phyloP scores from a whole-genome alignment of 2,797 vertebrate genomes.

The Masticophis lateralis region DNA sequence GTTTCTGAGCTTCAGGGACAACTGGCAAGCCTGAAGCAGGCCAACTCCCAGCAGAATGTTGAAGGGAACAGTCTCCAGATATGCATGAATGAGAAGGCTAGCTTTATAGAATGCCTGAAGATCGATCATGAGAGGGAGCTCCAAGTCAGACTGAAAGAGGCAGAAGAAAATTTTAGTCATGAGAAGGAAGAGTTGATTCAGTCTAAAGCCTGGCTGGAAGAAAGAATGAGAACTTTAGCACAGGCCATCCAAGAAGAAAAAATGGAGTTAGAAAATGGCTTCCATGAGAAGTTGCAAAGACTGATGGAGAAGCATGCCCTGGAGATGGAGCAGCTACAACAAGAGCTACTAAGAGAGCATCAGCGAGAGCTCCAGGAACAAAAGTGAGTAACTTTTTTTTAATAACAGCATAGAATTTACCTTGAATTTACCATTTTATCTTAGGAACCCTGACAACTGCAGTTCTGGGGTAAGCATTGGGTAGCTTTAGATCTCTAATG shows the following conservation, averaged over 20 bases:
- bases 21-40: conserved; percentile 43
- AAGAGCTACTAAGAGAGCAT: conserved; percentile 74
- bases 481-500: neutral
- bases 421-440: neutral
- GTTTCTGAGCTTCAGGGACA: conserved; percentile 67
- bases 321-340: conserved; percentile 74
- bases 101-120: conserved; percentile 50
- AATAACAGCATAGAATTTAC: neutral
- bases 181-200: conserved; percentile 69
- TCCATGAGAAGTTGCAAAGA: conserved; percentile 62
- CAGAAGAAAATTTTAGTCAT: conserved; percentile 59
- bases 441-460: neutral
- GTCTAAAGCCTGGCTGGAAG: conserved; percentile 53
- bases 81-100: conserved; percentile 63
- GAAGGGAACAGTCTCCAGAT: conserved; percentile 54
- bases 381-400: conserved; percentile 77
- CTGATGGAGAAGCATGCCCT: conserved; percentile 60
- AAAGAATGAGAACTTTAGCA: conserved; percentile 59
- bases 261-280: conserved; percentile 57
- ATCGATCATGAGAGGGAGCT: conserved; percentile 62
- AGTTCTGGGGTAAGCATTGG: neutral
- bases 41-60: conserved; percentile 19
- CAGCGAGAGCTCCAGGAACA: conserved; percentile 77
- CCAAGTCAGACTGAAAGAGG: conserved; percentile 66
- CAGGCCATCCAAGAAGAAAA: conserved; percentile 61